phyloP scores from a whole-genome alignment of 2,888 invertebrate genomes.

The Leptura quadrifasciata region DNA sequence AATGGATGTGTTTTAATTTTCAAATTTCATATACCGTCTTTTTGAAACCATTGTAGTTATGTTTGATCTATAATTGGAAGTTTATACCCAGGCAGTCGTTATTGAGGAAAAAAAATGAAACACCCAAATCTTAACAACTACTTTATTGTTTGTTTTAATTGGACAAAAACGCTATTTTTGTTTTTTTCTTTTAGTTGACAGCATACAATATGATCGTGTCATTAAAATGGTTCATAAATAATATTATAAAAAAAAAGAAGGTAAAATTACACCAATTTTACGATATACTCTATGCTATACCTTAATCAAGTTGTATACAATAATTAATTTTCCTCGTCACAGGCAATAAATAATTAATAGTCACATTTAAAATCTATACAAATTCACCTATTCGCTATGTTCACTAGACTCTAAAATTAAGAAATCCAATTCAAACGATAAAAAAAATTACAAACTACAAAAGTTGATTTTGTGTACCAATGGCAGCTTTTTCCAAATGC shows the following conservation, averaged over 20 bases:
- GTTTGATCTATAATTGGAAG: too few relatives aligned
- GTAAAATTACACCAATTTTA: constrained; percentile 52
- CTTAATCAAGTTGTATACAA: constrained; percentile 47
- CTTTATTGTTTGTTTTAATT: constrained; percentile 51
- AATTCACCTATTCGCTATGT: constrained; percentile 44
- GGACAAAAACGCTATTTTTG: constrained; percentile 43
- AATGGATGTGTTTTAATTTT: too few relatives aligned
- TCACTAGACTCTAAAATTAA: constrained; percentile 50
- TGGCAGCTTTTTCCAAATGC: constrained; percentile 52
- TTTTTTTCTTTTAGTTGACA: constrained; percentile 5
- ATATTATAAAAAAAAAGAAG: constrained; percentile 7
- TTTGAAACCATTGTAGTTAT: too few relatives aligned
- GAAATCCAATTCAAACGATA: constrained; percentile 44
- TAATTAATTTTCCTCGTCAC: constrained; percentile 56
- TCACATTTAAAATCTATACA: constrained; percentile 63
- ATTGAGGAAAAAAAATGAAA: too few relatives aligned
- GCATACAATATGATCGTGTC: constrained; percentile 38
- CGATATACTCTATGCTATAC: constrained; percentile 31
- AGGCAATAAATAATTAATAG: constrained; percentile 54
- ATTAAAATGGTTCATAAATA: constrained; percentile 46
- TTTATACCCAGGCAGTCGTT: too few relatives aligned
- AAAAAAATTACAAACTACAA: constrained; percentile 46
- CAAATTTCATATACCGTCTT: too few relatives aligned
- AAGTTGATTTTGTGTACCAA: constrained; percentile 44
- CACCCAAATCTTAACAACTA: constrained; percentile 36